phyloP scores from a whole-genome alignment of 2,797 vertebrate species.

The Intellagama lesueurii region DNA sequence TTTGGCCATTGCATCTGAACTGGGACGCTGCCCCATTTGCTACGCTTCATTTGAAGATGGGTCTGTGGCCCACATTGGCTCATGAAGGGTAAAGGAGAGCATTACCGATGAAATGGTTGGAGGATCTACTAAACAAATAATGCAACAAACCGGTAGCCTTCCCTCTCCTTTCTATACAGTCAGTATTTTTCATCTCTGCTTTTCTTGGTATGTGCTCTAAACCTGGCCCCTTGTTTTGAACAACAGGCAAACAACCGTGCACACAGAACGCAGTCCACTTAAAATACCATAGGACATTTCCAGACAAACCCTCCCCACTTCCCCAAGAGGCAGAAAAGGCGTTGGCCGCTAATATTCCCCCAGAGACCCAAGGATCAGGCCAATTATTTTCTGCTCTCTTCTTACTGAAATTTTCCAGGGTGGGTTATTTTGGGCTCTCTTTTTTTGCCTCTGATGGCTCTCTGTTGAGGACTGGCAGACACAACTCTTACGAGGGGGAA shows the following conservation, averaged over 20 bases:
- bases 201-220: constrained; percentile 25
- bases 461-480: not conserved
- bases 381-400: not conserved
- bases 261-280: not conserved
- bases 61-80: not conserved
- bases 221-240: constrained; percentile 14
- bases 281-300: not conserved
- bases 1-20: not conserved
- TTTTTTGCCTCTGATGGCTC: too few species aligned
- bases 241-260: not conserved
- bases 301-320: not conserved
- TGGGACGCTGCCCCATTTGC: not conserved
- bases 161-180: not conserved
- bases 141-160: not conserved
- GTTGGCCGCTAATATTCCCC: not conserved
- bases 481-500: too few species aligned
- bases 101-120: not conserved
- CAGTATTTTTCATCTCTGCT: constrained; percentile 18
- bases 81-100: not conserved
- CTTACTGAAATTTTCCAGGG: too few species aligned
- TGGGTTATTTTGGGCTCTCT: too few species aligned
- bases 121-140: not conserved
- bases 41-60: not conserved
- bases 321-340: not conserved
- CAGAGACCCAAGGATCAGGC: not conserved